phyloP scores from a whole-genome alignment of 2,888 invertebrate species.

The Campoplex capitator region DNA sequence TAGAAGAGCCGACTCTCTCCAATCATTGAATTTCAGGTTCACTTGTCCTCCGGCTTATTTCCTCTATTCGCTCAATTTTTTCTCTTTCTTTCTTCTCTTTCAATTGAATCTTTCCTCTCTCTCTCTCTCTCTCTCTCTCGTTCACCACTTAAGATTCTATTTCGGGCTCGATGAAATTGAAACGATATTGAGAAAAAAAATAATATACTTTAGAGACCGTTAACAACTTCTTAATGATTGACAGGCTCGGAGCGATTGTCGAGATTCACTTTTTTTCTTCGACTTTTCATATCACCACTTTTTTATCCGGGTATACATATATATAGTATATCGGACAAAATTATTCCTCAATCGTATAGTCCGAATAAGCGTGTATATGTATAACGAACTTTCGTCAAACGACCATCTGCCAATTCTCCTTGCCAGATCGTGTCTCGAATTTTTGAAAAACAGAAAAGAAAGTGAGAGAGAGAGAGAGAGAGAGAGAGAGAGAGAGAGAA shows the following conservation, averaged over 20 bases:
- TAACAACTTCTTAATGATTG: conserved; percentile 48
- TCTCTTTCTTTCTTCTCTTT: background rate
- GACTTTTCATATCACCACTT: conserved; percentile 11
- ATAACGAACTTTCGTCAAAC: conserved; percentile 59
- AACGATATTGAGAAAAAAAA: conserved; percentile 17
- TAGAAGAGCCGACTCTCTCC: conserved; percentile 15
- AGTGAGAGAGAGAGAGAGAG: background rate
- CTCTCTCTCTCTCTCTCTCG: background rate
- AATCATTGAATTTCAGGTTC: conserved; percentile 37
- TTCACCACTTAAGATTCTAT: conserved; percentile 21
- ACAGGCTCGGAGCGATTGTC: conserved; percentile 21
- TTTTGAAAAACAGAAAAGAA: background rate
- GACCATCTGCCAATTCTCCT: conserved; percentile 64
- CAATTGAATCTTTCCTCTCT: background rate
- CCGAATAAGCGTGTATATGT: conserved; percentile 27
- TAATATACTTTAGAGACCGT: conserved; percentile 23
- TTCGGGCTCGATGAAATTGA: conserved; percentile 40
- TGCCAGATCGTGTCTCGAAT: conserved; percentile 34
- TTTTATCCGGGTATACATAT: background rate
- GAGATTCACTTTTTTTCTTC: conserved; percentile 17
- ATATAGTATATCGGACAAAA: background rate
- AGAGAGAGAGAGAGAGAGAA: background rate
- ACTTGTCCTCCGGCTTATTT: background rate
- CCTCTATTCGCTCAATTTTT: conserved; percentile 15
- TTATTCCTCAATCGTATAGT: conserved; percentile 25